Evolutionary conservation across 53 echinoderm and acorn worm genomes (phyloP).

Genomic region (Antedon mediterranea): DNA sequence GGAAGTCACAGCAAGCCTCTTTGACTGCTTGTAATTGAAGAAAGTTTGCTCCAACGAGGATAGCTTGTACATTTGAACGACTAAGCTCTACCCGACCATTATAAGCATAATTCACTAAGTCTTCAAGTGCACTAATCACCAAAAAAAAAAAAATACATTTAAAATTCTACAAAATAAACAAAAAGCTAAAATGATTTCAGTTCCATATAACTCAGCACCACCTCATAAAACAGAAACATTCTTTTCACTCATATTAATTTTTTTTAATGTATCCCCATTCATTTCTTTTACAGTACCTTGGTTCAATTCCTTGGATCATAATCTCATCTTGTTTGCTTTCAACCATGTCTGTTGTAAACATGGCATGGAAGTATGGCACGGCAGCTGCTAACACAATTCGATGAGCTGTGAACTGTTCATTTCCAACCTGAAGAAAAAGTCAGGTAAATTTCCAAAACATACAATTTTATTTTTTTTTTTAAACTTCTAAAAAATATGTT

Average conservation of each 20-base stretch:
- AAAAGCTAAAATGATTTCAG: no score
- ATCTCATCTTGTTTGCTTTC: constrained; percentile 71
- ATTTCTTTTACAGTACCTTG: constrained; percentile 25
- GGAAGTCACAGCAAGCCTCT: constrained; percentile 88
- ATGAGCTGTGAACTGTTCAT: constrained; percentile 76
- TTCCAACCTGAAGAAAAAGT: constrained; percentile 55
- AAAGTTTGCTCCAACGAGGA: constrained; percentile 86
- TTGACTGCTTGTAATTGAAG: constrained; percentile 86
- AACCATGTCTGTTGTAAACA: constrained; percentile 68
- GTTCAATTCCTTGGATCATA: constrained; percentile 57
- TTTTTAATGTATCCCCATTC: no score
- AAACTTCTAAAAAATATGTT: no score
- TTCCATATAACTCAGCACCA: no score
- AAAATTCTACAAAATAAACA: no score
- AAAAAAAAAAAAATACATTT: not conserved
- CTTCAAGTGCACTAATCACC: constrained; percentile 82
- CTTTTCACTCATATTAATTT: no score
- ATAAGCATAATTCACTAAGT: constrained; percentile 88
- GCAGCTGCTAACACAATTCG: constrained; percentile 59
- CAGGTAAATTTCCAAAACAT: not conserved
- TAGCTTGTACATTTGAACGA: constrained; percentile 75
- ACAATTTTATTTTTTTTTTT: not conserved
- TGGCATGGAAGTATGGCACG: constrained; percentile 61
- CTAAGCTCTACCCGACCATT: constrained; percentile 70
- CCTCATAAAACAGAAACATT: no score